Percentiles rank a stretch among this genome's conserved stretches.
phyloP scores from a whole-genome alignment of 2,797 vertebrate species.

The Lutjanus argentimaculatus region DNA sequence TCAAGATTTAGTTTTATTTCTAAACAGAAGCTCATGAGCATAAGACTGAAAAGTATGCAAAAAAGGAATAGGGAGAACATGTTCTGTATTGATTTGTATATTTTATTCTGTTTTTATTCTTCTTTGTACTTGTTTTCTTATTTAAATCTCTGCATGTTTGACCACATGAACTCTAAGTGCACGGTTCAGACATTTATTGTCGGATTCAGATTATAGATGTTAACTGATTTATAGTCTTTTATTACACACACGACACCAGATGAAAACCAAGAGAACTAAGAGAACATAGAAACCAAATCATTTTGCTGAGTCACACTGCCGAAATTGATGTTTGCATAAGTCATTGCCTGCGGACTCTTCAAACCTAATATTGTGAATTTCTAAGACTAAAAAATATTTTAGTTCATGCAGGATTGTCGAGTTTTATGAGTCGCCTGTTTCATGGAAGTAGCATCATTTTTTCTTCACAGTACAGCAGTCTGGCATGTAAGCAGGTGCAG shows the following conservation, averaged over 20 bases:
- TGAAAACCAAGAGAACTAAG: not conserved
- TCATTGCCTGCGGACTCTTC: too few species aligned
- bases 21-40: not conserved
- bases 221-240: not conserved
- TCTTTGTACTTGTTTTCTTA: too few species aligned
- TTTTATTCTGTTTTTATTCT: too few species aligned
- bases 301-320: not conserved
- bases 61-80: not conserved
- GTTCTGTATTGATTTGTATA: too few species aligned
- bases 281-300: not conserved
- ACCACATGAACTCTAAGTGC: too few species aligned
- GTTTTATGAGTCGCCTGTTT: not conserved
- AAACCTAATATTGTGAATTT: too few species aligned
- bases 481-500: not conserved
- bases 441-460: not conserved
- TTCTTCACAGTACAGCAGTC: not conserved
- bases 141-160: too few species aligned
- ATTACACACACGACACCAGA: not conserved
- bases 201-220: too few species aligned
- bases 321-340: not conserved
- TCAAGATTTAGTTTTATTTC: not conserved
- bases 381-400: too few species aligned
- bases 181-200: too few species aligned
- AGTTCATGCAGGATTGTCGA: too few species aligned
- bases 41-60: not conserved